Conservation (phyloP, 2,797 vertebrate genomes). For the Sciurus vulgaris region DNA sequence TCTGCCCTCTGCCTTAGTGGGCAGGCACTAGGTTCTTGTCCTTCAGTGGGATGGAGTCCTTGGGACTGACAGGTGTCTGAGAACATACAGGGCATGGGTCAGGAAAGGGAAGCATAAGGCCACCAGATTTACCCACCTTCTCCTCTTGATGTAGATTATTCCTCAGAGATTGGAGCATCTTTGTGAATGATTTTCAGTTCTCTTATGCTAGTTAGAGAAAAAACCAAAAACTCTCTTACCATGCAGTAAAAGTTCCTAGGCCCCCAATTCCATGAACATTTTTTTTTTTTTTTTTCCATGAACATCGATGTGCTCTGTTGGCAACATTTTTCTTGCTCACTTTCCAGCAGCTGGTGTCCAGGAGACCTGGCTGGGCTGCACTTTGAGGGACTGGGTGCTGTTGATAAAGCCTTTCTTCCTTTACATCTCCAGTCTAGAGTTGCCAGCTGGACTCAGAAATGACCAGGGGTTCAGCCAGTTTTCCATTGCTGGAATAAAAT, state of each 20-base stretch:
- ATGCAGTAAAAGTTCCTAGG: neutral
- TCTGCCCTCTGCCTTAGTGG: too few relatives aligned
- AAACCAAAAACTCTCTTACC: neutral
- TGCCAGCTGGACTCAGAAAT: neutral
- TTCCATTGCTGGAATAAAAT: too few relatives aligned
- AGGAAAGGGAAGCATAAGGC: neutral
- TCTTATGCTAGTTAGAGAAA: neutral
- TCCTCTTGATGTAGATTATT: neutral
- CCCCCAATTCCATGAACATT: neutral
- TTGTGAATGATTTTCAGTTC: neutral
- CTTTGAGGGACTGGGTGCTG: neutral
- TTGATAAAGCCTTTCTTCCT: neutral
- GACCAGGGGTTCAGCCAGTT: neutral
- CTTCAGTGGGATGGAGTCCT: neutral
- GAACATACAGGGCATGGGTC: neutral
- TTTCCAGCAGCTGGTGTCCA: neutral
- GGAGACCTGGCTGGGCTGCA: neutral
- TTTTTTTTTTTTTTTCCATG: neutral
- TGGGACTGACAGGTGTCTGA: neutral
- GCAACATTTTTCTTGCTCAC: neutral
- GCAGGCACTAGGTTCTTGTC: too few relatives aligned
- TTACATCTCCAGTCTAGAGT: rapidly evolving
- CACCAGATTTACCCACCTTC: neutral
- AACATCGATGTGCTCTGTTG: neutral
- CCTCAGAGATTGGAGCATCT: neutral